Evolutionary conservation across 2,113 vertebrate species (phyloP).

Genomic region (Emydura subglobosa): DNA sequence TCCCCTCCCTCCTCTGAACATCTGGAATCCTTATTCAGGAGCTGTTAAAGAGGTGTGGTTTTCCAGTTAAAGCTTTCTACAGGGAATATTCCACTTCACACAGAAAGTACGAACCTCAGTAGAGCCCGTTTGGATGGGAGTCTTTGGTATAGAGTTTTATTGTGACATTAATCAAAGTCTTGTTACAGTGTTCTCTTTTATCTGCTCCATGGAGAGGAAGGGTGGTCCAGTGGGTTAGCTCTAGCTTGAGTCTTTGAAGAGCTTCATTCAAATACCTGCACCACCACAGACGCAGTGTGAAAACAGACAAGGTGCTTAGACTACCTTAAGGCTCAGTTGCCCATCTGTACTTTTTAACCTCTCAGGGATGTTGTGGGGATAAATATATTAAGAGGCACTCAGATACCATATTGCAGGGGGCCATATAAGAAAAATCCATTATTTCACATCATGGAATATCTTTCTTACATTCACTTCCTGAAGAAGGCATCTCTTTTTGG

Average conservation of each 20-base stretch:
- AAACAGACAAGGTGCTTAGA: not conserved
- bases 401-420: not conserved
- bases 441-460: not conserved
- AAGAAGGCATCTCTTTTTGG: not conserved
- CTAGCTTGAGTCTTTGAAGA: not conserved
- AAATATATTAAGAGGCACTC: not conserved
- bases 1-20: not conserved
- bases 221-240: not conserved
- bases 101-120: accelerated
- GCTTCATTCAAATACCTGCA: not conserved
- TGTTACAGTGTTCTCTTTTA: not conserved
- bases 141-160: not conserved
- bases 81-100: not conserved
- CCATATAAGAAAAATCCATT: not conserved
- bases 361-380: not conserved
- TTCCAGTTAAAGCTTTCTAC: not conserved
- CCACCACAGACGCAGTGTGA: not conserved
- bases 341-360: not conserved
- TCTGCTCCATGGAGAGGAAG: not conserved
- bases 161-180: accelerated
- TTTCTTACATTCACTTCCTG: not conserved
- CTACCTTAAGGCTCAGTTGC: not conserved
- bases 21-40: not conserved
- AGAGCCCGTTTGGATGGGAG: not conserved
- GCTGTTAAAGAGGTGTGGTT: not conserved